Conservation (phyloP, 2,888 invertebrate genomes). For the Ischnus inquisitorius region DNA sequence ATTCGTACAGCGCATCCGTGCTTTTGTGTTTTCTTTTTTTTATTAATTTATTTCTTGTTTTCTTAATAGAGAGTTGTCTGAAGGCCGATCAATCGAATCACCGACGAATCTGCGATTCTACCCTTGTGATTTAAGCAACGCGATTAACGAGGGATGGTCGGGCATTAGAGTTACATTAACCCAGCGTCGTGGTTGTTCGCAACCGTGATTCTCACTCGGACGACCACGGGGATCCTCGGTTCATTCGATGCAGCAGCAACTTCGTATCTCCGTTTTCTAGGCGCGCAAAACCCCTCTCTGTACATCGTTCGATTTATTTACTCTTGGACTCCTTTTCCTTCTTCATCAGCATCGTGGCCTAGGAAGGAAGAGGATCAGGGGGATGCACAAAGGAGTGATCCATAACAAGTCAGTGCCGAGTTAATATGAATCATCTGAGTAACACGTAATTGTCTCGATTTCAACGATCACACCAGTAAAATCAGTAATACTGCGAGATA, state of each 20-base stretch:
- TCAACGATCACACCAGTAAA: slow-evolving; percentile 40
- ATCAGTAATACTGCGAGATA: slow-evolving; percentile 46
- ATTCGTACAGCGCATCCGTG: slow-evolving; percentile 46
- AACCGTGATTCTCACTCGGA: slow-evolving; percentile 71
- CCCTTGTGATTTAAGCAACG: slow-evolving; percentile 48
- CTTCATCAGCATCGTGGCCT: slow-evolving; percentile 99
- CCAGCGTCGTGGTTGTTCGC: not conserved
- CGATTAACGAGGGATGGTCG: slow-evolving; percentile 21
- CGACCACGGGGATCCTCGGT: slow-evolving; percentile 85
- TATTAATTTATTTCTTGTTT: slow-evolving; percentile 6
- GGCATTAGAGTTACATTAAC: not conserved
- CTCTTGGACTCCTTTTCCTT: slow-evolving; percentile 88
- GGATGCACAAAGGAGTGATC: slow-evolving; percentile 74
- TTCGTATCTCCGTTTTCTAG: slow-evolving; percentile 41
- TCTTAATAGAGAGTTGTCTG: slow-evolving; percentile 22
- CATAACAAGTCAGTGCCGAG: slow-evolving; percentile 70
- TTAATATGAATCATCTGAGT: slow-evolving; percentile 51
- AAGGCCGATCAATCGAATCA: slow-evolving; percentile 63
- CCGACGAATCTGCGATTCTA: slow-evolving; percentile 61
- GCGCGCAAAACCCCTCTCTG: slow-evolving; percentile 17
- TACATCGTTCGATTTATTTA: slow-evolving; percentile 87
- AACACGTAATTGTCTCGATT: slow-evolving; percentile 39
- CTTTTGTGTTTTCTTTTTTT: slow-evolving; percentile 15
- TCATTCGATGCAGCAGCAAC: slow-evolving; percentile 84
- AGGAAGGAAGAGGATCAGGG: slow-evolving; percentile 86